phyloP scores from a whole-genome alignment of 1,140 invertebrate species.

The Bombus haemorrhoidalis region DNA sequence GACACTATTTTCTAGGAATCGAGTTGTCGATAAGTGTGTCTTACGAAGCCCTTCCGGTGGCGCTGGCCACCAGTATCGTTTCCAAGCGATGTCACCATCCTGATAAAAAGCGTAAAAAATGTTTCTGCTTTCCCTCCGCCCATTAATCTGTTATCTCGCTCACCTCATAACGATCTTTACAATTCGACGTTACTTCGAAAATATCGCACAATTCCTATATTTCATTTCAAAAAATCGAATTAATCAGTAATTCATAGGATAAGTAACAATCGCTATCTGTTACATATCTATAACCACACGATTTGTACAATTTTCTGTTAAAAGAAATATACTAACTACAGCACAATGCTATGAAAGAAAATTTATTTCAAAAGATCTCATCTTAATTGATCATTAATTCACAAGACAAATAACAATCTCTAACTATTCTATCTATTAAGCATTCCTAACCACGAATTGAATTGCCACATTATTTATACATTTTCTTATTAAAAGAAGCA shows the following conservation, averaged over 20 bases:
- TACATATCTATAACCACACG: neutral
- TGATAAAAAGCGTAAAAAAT: constrained; percentile 63
- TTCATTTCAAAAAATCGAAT: neutral
- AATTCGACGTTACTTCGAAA: constrained; percentile 21
- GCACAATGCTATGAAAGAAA: neutral
- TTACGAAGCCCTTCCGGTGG: constrained; percentile 67
- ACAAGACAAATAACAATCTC: neutral
- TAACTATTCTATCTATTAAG: neutral
- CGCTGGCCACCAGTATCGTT: constrained; percentile 46
- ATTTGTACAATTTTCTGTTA: too few relatives aligned
- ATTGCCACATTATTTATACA: neutral
- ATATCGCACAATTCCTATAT: neutral
- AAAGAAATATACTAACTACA: neutral
- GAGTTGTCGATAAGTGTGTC: constrained; percentile 56
- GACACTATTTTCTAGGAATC: constrained; percentile 54
- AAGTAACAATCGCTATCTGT: too few relatives aligned
- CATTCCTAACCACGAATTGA: neutral
- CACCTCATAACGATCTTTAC: neutral
- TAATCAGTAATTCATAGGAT: neutral
- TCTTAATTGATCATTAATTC: neutral
- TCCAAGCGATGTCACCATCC: constrained; percentile 41
- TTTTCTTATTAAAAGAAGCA: neutral
- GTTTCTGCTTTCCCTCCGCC: constrained; percentile 23
- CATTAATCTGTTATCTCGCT: constrained; percentile 55
- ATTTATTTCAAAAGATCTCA: neutral